These are phyloP conservation scores for Rhogogaster chlorosoma DNA, from an alignment of 2,888 invertebrate species.

Conservation along the genomic window DNA sequence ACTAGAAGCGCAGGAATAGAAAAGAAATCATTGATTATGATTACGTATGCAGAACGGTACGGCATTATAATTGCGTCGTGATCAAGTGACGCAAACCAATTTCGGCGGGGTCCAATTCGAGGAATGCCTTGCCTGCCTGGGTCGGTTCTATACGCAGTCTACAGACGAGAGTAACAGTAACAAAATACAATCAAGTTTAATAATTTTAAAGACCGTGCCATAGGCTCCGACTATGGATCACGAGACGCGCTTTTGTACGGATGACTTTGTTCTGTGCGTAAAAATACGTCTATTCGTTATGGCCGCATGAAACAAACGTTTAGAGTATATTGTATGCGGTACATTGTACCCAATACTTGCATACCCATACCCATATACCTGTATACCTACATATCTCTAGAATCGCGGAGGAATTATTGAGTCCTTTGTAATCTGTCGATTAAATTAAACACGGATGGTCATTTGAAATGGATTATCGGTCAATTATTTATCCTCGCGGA, in stretches of 20 bases:
- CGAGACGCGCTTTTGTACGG: neutral
- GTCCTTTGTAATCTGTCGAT: neutral
- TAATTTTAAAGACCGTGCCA: neutral
- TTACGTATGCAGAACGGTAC: neutral
- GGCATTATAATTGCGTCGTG: conserved; percentile 19
- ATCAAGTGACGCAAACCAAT: conserved; percentile 29
- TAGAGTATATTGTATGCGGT: neutral
- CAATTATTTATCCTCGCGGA: neutral
- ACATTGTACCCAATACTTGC: neutral
- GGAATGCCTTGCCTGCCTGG: neutral
- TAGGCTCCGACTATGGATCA: neutral
- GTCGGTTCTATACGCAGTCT: neutral
- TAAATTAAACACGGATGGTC: neutral
- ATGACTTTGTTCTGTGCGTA: neutral
- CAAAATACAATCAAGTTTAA: conserved; percentile 5
- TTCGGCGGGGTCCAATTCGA: conserved; percentile 17
- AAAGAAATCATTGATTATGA: neutral
- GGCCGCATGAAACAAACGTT: no score
- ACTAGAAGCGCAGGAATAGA: neutral
- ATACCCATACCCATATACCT: neutral
- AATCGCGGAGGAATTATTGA: neutral
- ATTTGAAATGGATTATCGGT: neutral
- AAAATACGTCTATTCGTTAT: neutral
- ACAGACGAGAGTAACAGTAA: neutral
- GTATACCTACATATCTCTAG: neutral